Conservation (phyloP, 2,797 vertebrate species). For the Xenopus petersii region DNA sequence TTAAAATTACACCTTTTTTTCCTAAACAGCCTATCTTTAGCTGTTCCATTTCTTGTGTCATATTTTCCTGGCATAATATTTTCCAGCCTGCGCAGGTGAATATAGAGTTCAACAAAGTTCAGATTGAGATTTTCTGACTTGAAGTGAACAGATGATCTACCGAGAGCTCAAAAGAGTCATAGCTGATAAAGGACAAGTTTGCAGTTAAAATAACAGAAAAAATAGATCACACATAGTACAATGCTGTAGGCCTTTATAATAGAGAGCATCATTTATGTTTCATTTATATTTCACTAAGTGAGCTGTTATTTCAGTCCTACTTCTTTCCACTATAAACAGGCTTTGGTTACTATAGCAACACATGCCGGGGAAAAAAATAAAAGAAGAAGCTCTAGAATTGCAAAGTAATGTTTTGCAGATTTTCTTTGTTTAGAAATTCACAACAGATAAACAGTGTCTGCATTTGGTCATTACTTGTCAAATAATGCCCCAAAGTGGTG, state of each 20-base stretch:
- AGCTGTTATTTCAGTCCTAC: constrained; percentile 16
- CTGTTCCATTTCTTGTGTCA: too few species aligned
- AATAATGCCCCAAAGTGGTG: constrained; percentile 38
- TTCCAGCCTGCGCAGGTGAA: too few species aligned
- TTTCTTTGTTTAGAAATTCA: constrained; percentile 30
- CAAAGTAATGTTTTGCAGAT: constrained; percentile 28
- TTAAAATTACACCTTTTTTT: too few species aligned
- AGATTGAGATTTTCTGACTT: not conserved
- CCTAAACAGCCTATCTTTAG: too few species aligned
- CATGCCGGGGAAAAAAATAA: constrained; percentile 2
- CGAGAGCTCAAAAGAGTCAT: not conserved
- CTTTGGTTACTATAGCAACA: constrained; percentile 34
- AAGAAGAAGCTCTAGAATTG: constrained; percentile 21
- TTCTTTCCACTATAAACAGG: constrained; percentile 26
- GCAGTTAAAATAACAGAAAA: not conserved
- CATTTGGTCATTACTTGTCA: constrained; percentile 40
- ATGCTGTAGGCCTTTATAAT: not conserved
- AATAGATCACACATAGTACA: not conserved
- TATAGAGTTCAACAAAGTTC: too few species aligned
- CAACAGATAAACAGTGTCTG: constrained; percentile 31
- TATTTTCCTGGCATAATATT: too few species aligned
- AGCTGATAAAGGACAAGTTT: not conserved
- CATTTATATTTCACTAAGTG: constrained; percentile 11
- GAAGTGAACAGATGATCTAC: not conserved
- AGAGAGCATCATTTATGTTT: not conserved